Percentiles rank a stretch among this genome's conserved stretches.
These are phyloP conservation scores for Drosophila nannoptera DNA, from an alignment of 1,140 invertebrate species.

Conservation along the genomic window DNA sequence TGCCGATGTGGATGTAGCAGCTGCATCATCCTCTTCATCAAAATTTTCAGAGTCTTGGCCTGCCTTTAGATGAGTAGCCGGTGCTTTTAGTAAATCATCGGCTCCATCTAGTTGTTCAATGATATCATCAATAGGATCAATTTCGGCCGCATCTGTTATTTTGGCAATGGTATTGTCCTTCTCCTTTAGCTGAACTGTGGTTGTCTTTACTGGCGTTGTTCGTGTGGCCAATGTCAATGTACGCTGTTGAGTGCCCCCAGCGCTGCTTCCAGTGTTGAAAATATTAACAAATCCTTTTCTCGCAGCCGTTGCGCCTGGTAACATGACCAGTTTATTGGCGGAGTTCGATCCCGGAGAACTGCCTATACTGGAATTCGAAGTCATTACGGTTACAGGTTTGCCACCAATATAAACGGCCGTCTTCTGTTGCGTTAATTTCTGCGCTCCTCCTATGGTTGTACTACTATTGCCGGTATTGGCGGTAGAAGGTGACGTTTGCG, in stretches of 20 bases:
- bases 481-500: constrained; percentile 57
- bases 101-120: constrained; percentile 78
- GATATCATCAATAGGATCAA: constrained; percentile 73
- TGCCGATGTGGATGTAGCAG: constrained; percentile 37
- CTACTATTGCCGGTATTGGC: neutral
- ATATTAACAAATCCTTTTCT: constrained; percentile 72
- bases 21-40: constrained; percentile 11
- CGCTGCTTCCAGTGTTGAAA: constrained; percentile 49
- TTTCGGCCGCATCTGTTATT: constrained; percentile 33
- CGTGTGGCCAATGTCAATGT: constrained; percentile 57
- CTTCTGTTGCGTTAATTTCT: constrained; percentile 79
- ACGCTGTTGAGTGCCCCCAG: constrained; percentile 27
- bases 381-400: constrained; percentile 85
- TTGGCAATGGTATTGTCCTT: constrained; percentile 25
- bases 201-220: constrained; percentile 61
- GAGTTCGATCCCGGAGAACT: constrained; percentile 5
- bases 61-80: neutral
- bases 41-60: constrained; percentile 19
- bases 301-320: constrained; percentile 72
- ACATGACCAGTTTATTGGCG: constrained; percentile 69
- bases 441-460: neutral
- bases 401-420: constrained; percentile 83
- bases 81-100: constrained; percentile 41
- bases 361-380: constrained; percentile 69
- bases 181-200: constrained; percentile 51